Base-by-base conservation (phyloP, 2,113 vertebrate species). In the Toxotes chatareus region DNA sequence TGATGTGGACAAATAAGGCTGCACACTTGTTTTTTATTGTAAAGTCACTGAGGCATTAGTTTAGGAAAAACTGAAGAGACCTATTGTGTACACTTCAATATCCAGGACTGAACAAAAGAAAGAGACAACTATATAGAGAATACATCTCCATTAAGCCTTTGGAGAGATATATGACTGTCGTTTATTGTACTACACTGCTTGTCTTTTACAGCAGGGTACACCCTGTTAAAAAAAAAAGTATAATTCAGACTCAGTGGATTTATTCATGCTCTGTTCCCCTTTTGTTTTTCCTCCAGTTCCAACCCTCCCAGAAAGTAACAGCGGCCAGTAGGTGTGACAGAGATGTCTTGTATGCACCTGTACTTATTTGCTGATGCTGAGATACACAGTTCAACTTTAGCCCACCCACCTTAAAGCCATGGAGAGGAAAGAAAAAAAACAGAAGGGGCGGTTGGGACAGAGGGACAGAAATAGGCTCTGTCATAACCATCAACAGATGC, bases 161-260 rank as follows among this genome's bases (percentile, higher is more conserved):
- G 56, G 32, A 64, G 63, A 84, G 79, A 85, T 79, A 34, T 72
- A 80, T 38, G 49, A 44, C 61, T 59, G 80, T 40, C 34, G 32
- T 75, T 83, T 78, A 66, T 42, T 64, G 72, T 76, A 81, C 64
- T 19, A 76, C 62, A 78, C 55, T 32, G 31, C 56, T 84, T 1
- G 42, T 72, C 49, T 81, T 72, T 72, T 70, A 63, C 76, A 47
- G 72, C 63, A 57, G 70, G 83, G 36, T 73, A 66, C 69, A 31
- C 31, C 56, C 46, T 51, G 65, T 55, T 67, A 53, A 82, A 38
- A n/a, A 27, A 27, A 21, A 59, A 80, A 87, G 66, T 68, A 80
- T 72, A 75, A 91, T 80, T 82, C 46, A 84, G 53, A 63, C 64
- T 70, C 77, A 44, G 27, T 66, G 19, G 74, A 82, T 82, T 79